These are phyloP conservation scores for Dolichomitus sp. DNA, from an alignment of 2,888 invertebrate genomes.

Conservation along the genomic window DNA sequence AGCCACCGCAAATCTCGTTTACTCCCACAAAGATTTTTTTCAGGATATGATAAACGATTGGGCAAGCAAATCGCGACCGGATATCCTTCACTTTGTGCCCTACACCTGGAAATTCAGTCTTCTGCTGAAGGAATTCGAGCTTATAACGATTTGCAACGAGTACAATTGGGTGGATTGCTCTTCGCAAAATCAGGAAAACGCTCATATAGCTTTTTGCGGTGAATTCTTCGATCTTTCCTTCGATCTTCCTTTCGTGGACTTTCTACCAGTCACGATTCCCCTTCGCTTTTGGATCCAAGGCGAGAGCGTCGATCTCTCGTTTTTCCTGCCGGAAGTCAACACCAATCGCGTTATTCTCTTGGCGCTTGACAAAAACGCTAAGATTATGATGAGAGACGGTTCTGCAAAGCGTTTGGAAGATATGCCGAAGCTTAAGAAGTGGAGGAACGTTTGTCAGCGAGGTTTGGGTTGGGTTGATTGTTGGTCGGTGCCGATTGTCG, in stretches of 20 bases:
- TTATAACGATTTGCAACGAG: constrained; percentile 97
- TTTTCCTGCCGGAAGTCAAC: constrained; percentile 97
- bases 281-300: constrained; percentile 98
- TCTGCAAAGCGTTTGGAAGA: constrained; percentile 88
- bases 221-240: constrained; percentile 97
- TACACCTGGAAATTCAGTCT: constrained; percentile 98
- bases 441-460: constrained; percentile 93
- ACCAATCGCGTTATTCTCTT: constrained; percentile 94
- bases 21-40: constrained; percentile 98
- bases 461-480: constrained; percentile 97
- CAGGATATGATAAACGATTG: constrained; percentile 98
- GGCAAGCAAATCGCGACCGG: constrained; percentile 97
- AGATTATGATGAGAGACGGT: constrained; percentile 93
- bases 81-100: constrained; percentile 97
- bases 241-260: constrained; percentile 97
- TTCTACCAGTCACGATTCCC: constrained; percentile 95
- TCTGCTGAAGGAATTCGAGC: constrained; percentile 97
- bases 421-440: constrained; percentile 88
- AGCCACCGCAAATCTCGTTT: constrained; percentile 96
- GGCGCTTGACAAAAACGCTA: constrained; percentile 95
- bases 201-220: constrained; percentile 97
- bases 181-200: constrained; percentile 97
- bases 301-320: constrained; percentile 96
- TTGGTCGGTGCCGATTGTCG: constrained; percentile 98
- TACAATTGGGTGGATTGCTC: constrained; percentile 99